Evolutionary conservation across 2,888 invertebrate genomes (phyloP).

Genomic region (Sinotaia quadrata): DNA sequence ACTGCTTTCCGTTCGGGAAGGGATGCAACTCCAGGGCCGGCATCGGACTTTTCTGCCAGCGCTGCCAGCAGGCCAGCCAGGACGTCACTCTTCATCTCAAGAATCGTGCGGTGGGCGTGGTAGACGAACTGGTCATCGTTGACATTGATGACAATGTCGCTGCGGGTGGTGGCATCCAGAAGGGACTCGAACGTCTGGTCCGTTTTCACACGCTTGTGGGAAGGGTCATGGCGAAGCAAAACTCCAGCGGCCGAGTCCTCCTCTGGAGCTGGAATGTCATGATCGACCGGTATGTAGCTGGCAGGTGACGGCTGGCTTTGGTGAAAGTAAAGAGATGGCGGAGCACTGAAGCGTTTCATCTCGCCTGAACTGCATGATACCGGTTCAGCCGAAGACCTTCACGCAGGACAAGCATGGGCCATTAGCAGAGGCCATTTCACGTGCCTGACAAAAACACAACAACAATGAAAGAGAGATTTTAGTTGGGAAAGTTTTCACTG

Average conservation of each 20-base stretch:
- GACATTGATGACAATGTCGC: slow-evolving; percentile 59
- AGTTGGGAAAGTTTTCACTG: too few relatives aligned
- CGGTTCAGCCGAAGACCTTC: not conserved
- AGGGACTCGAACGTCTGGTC: slow-evolving; percentile 62
- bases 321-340: slow-evolving; percentile 31
- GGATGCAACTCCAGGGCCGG: slow-evolving; percentile 10
- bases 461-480: too few relatives aligned
- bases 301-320: slow-evolving; percentile 3
- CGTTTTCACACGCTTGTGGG: slow-evolving; percentile 60
- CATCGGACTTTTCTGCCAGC: slow-evolving; percentile 30
- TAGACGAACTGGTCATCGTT: slow-evolving; percentile 60
- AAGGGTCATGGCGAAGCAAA: slow-evolving; percentile 56
- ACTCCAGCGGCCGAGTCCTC: not conserved
- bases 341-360: slow-evolving; percentile 62
- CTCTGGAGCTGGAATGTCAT: slow-evolving; percentile 1
- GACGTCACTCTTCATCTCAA: slow-evolving; percentile 61
- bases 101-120: slow-evolving; percentile 63
- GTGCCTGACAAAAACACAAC: too few relatives aligned
- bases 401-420: too few relatives aligned
- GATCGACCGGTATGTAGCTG: slow-evolving; percentile 12
- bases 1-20: slow-evolving; percentile 31
- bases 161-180: slow-evolving; percentile 61
- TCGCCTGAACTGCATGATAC: slow-evolving; percentile 28
- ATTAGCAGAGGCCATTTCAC: too few relatives aligned
- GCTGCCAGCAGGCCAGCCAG: slow-evolving; percentile 57